phyloP scores from a whole-genome alignment of 1,140 invertebrate species.

The Drosophila chauvacae region DNA sequence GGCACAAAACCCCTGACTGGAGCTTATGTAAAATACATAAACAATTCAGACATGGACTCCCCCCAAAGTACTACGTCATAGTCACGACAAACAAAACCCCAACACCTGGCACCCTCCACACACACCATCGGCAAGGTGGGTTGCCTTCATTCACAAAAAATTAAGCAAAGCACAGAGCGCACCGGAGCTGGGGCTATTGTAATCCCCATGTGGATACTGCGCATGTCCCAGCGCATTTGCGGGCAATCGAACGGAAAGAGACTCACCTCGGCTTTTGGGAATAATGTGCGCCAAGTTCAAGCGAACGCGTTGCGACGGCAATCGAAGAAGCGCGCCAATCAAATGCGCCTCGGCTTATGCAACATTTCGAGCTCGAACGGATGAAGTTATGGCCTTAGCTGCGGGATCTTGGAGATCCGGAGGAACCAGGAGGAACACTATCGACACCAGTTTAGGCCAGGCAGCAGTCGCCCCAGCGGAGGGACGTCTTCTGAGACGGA shows the following conservation, averaged over 20 bases:
- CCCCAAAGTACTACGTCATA: slow-evolving; percentile 40
- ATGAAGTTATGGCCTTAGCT: slow-evolving; percentile 4
- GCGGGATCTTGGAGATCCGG: slow-evolving; percentile 34
- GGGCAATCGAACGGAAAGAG: slow-evolving; percentile 52
- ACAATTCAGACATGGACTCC: slow-evolving; percentile 25
- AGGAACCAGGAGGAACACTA: slow-evolving; percentile 19
- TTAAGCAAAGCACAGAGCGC: slow-evolving; percentile 49
- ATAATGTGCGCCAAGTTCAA: slow-evolving; percentile 70
- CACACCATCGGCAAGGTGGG: neutral
- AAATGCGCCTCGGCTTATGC: slow-evolving; percentile 77
- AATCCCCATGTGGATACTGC: slow-evolving; percentile 39
- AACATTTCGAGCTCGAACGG: slow-evolving; percentile 61
- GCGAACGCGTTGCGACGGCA: slow-evolving; percentile 68
- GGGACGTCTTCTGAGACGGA: slow-evolving; percentile 97
- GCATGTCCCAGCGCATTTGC: slow-evolving; percentile 68
- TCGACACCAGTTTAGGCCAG: slow-evolving; percentile 14
- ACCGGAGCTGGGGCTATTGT: neutral
- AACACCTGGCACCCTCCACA: slow-evolving; percentile 4
- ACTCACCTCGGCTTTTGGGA: slow-evolving; percentile 65
- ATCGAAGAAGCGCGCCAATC: slow-evolving; percentile 76
- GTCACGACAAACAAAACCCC: slow-evolving; percentile 7
- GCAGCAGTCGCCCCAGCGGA: slow-evolving; percentile 97
- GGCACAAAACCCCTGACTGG: slow-evolving; percentile 2
- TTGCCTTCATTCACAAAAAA: slow-evolving; percentile 76
- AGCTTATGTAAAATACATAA: slow-evolving; percentile 48